Base-by-base conservation (phyloP, 2,888 invertebrate species). In the Pseudeuparius sepicola region DNA sequence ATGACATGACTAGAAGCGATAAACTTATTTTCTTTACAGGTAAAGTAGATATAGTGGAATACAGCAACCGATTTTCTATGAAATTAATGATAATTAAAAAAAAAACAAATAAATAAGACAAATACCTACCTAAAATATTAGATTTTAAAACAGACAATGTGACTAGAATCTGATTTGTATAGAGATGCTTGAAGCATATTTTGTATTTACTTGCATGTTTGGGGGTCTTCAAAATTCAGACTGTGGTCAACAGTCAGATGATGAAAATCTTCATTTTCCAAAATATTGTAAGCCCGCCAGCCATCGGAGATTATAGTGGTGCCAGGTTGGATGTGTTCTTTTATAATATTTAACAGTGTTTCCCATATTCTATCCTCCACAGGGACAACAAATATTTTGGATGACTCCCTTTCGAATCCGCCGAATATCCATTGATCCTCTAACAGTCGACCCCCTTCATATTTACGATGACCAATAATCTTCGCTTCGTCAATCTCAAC, bases 231-330 rank as follows among this genome's bases (percentile, higher is more conserved):
- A 33, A 47, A 50, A 36, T 48, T 45, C 9, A 36, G 14, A 4
- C 39, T 42, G 25, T 50, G 48, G 20, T 50, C 48, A 1, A 50
- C 47, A 2, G 29, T 42, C 0, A 44, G 18, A 32, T 51, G 47
- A 13, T 42, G n/a, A 30, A 36, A 49, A 3, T 41, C 44, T 23
- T 47, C 44, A 9, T 43, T 24, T 4, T 30, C 14, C 15, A 52
- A 29, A 15, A 40, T 41, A 26, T 49, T 34, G 31, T 54, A 54
- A 4, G 50, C 37, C 29, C 37, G 43, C 51, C 51, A 54, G 15
- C 46, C 45, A 43, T 53, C 53, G 2, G 40, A 43, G 2, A 44
- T 39, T 9, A 51, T 47, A 4, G 45, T 49, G 2, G 47, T 49
- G 3, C 44, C 45, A 9, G 47, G 51, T 12, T 29, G 11, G 20